These are phyloP conservation scores for Phylloscopus trochiloides DNA, from an alignment of 2,113 vertebrate genomes.

Conservation along the genomic window DNA sequence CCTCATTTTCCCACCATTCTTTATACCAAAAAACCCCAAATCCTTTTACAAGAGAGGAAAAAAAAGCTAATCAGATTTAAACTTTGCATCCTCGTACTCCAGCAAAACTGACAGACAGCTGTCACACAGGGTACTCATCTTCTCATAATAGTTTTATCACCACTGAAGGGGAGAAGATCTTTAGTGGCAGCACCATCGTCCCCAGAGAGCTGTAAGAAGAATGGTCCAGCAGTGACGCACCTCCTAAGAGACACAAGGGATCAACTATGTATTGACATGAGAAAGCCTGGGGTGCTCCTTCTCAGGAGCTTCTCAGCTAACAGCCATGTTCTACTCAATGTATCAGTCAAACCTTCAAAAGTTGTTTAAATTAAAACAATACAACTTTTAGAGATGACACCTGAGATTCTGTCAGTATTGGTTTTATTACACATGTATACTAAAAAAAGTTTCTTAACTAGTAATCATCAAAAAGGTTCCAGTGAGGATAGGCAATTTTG, in stretches of 20 bases:
- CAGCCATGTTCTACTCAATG: neutral
- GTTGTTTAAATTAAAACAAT: neutral
- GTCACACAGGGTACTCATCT: neutral
- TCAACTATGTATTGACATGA: fast-evolving
- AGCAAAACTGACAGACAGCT: neutral
- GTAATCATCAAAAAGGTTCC: neutral
- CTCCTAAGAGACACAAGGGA: neutral
- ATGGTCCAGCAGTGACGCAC: neutral
- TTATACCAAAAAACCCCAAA: neutral
- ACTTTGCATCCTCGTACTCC: neutral
- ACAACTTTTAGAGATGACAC: neutral
- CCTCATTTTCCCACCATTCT: neutral
- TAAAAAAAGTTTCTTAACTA: neutral
- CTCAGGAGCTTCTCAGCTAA: neutral
- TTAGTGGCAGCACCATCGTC: neutral
- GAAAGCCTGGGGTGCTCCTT: neutral
- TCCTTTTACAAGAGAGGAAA: neutral
- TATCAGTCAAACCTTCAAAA: neutral
- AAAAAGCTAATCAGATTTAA: neutral
- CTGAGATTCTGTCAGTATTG: neutral
- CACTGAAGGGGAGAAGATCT: neutral
- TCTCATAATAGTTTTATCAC: neutral
- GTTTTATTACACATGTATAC: neutral
- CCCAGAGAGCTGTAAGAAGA: neutral
- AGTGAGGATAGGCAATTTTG: neutral